These are phyloP conservation scores for Dendrolimus pini DNA, from an alignment of 2,888 invertebrate genomes.

Conservation along the genomic window DNA sequence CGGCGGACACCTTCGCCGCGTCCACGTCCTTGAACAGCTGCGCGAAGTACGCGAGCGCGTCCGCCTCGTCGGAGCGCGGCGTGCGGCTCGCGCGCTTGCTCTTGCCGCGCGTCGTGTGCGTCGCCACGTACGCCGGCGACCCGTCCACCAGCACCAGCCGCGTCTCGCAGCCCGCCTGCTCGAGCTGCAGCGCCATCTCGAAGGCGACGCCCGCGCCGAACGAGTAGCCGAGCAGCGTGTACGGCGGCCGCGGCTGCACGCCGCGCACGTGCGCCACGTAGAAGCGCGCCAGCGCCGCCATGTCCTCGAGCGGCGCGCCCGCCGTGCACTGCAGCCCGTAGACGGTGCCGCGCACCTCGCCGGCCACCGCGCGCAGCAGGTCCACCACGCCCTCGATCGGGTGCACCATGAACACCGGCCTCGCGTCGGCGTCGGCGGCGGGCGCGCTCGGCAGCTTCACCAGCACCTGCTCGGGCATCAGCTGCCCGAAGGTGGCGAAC, in stretches of 20 bases:
- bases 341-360: conserved; percentile 83
- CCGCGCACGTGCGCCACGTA: conserved; percentile 85
- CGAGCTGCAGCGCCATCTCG: conserved; percentile 94
- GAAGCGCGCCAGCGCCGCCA: conserved; percentile 83
- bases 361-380: conserved; percentile 83
- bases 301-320: conserved; percentile 83
- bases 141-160: conserved; percentile 92
- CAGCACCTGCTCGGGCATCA: conserved; percentile 85
- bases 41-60: conserved; percentile 89
- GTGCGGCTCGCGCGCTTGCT: conserved; percentile 75
- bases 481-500: conserved; percentile 67
- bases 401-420: conserved; percentile 83
- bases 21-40: conserved; percentile 87
- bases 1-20: conserved; percentile 77
- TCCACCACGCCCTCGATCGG: conserved; percentile 93
- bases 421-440: conserved; percentile 37
- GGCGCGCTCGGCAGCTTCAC: conserved; percentile 80
- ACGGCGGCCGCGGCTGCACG: conserved; percentile 89
- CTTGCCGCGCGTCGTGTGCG: conserved; percentile 83
- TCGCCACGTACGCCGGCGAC: conserved; percentile 87
- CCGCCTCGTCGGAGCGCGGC: conserved; percentile 78
- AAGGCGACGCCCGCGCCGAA: conserved; percentile 96
- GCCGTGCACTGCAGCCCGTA: conserved; percentile 93
- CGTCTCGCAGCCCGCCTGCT: conserved; percentile 75
- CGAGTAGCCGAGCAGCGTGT: conserved; percentile 94